phyloP scores from a whole-genome alignment of 1,140 invertebrate species.

The Penaeus indicus region DNA sequence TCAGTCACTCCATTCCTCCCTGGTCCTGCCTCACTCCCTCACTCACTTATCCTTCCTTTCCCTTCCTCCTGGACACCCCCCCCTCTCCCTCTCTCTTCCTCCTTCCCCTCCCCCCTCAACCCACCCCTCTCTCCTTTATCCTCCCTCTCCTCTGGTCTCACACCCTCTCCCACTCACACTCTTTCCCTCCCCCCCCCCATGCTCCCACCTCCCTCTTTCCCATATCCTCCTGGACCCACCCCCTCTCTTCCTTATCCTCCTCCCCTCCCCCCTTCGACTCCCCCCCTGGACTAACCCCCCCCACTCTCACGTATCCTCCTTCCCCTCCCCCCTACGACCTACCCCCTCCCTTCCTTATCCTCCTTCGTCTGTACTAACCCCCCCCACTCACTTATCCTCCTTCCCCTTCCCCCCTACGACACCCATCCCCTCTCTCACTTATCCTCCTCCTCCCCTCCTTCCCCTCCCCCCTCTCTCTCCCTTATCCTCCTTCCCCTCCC shows the following conservation, averaged over 20 bases:
- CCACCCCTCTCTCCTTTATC: too few species aligned
- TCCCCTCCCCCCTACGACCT: background rate
- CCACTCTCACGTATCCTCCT: background rate
- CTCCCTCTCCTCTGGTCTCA: too few species aligned
- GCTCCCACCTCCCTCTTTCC: background rate
- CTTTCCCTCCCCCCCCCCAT: background rate
- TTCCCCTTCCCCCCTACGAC: background rate
- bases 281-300: background rate
- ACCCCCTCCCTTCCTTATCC: background rate
- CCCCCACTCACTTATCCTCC: background rate
- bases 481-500: background rate
- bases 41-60: background rate
- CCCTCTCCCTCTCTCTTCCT: constrained; percentile 6
- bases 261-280: background rate
- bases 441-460: background rate
- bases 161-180: too few species aligned
- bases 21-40: background rate
- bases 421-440: background rate
- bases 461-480: background rate
- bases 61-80: background rate
- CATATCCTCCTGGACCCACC: background rate
- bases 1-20: background rate
- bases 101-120: background rate
- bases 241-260: too few species aligned
- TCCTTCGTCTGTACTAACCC: background rate